Conservation (phyloP, 2,888 invertebrate genomes). For the Microplitis deprimator region DNA sequence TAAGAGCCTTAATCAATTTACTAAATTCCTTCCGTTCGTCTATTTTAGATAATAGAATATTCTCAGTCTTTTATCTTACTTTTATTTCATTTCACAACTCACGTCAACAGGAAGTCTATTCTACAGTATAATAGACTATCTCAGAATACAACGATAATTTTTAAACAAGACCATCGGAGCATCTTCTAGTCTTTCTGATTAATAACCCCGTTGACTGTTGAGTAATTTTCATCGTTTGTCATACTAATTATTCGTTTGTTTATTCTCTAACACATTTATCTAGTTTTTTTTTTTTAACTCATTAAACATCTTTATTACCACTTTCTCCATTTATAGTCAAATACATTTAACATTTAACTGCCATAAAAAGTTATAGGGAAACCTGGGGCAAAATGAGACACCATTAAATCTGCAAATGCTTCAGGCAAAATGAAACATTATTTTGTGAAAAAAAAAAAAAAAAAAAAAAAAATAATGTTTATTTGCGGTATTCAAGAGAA, state of each 20-base stretch:
- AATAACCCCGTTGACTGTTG: slow-evolving; percentile 58
- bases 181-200: slow-evolving; percentile 54
- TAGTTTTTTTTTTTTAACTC: slow-evolving; percentile 19
- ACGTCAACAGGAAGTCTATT: slow-evolving; percentile 32
- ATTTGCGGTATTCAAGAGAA: no score
- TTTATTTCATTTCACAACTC: slow-evolving; percentile 21
- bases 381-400: no score
- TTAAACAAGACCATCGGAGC: slow-evolving; percentile 41
- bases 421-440: no score
- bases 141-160: slow-evolving; percentile 37
- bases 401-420: no score
- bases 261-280: slow-evolving; percentile 35
- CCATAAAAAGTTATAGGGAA: not conserved
- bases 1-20: slow-evolving; percentile 64
- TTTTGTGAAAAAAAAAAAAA: no score
- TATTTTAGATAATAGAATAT: slow-evolving; percentile 32
- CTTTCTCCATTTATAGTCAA: not conserved
- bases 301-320: not conserved
- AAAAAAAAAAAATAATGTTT: no score
- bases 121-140: not conserved
- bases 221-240: slow-evolving; percentile 63
- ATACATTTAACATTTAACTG: not conserved
- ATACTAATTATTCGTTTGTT: slow-evolving; percentile 62
- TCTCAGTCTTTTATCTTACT: slow-evolving; percentile 13
- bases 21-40: slow-evolving; percentile 52